Conservation (phyloP, 2,888 invertebrate species). For the Lycocerus yunnanus region DNA sequence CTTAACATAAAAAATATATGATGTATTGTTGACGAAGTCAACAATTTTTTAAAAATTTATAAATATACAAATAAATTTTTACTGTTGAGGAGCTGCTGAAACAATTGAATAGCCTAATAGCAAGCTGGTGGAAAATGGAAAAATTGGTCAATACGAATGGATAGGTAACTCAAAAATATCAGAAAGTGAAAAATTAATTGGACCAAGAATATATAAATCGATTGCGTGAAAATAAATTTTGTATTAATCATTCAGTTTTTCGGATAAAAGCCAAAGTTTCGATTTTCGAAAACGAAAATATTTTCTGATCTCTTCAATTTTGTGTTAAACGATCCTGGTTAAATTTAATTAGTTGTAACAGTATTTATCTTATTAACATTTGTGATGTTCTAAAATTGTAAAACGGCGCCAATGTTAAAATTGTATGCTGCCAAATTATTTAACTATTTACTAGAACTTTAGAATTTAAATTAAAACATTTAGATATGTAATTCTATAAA, state of each 20-base stretch:
- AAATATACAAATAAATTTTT: neutral
- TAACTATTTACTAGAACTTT: neutral
- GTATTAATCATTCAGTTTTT: neutral
- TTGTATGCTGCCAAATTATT: slow-evolving; percentile 11
- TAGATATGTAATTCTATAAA: neutral
- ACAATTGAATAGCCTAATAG: no score
- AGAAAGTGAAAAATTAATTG: neutral
- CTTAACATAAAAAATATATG: no score
- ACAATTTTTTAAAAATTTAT: no score
- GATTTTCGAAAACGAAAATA: neutral
- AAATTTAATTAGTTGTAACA: neutral
- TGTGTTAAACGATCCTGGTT: neutral
- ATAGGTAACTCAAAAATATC: neutral
- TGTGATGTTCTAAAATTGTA: slow-evolving; percentile 13
- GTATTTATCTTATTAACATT: slow-evolving; percentile 14
- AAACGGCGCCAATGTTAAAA: slow-evolving; percentile 11
- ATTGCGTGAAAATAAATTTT: neutral
- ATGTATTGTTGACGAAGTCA: no score
- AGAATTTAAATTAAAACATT: neutral
- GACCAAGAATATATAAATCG: neutral
- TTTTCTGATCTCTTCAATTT: neutral
- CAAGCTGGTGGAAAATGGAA: no score
- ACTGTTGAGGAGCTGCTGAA: neutral
- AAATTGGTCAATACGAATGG: neutral
- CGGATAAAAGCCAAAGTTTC: neutral